A percentile compares a stretch with the other conserved stretches of the same genome.
phyloP scores from a whole-genome alignment of 2,113 vertebrate species.

The Pantherophis guttatus region DNA sequence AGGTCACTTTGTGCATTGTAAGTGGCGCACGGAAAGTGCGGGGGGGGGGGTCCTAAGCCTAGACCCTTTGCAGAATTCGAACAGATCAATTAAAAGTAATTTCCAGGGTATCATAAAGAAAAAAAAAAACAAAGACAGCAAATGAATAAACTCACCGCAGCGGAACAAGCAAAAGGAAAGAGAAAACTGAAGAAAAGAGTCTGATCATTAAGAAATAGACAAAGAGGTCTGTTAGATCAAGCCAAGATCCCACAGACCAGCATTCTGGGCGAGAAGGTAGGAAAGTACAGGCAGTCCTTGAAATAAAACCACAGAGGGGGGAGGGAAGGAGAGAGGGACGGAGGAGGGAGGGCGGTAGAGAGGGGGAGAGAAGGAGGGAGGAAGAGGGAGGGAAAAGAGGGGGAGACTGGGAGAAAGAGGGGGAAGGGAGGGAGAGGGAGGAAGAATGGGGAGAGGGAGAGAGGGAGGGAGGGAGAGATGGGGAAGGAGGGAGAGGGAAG shows the following conservation, averaged over 20 bases:
- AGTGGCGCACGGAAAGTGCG: background rate
- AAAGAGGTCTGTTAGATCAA: background rate
- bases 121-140: background rate
- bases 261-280: no score
- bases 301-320: no score
- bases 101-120: background rate
- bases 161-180: background rate
- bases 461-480: no score
- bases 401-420: accelerated
- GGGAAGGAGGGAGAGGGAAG: no score
- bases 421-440: no score
- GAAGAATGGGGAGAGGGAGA: no score
- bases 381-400: no score
- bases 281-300: no score
- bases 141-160: background rate
- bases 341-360: no score
- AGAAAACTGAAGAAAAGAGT: no score
- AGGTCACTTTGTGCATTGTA: conserved; percentile 3
- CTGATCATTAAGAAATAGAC: background rate
- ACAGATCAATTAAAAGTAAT: conserved; percentile 6
- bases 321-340: no score
- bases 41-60: background rate
- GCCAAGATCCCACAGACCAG: background rate
- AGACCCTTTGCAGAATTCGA: background rate
- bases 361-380: no score